Base-by-base conservation (phyloP, 2,113 vertebrate genomes). In the Balaeniceps rex region DNA sequence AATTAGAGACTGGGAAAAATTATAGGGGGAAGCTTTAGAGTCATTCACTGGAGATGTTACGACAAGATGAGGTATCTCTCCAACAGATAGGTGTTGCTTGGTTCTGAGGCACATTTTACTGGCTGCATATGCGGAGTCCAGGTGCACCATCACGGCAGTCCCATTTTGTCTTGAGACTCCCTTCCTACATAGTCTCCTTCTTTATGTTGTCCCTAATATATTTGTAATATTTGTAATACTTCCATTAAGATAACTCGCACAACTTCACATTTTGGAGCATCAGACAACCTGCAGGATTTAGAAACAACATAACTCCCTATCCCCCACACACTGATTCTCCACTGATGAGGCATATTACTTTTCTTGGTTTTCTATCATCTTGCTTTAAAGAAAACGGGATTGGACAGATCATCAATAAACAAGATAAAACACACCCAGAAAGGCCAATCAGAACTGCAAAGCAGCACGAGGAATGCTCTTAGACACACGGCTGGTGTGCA, bases 401-500 rank as follows among this genome's bases (percentile, higher is more conserved):
- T 14, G 28, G 54, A 28, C 26, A 72, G 17, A 38, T 66, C 2
- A 0, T 51, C 46, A 68, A 28, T 28, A 74, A 72, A 57, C 26
- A 72, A 66, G 60, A 17, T 6, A n/a, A 14, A 61, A 46, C 10
- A 40, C 11, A 63, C 11, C 8, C 11, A 5, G 14, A 57, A 57
- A 68, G 29, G 68, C 14, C 1, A 3, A 51, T 19, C 28, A 79
- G 78, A 74, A 78, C 42, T 31, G 54, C 40, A 72, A 44, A 72
- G 31, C 29, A 57, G 51, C 51, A 40, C 0, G 0, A 65, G 51
- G 44, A 65, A 47, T 0, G 1, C 51, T 66, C 23, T n/a, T 31
- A 72, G 52, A 26, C 14, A 2, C 18, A 15, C 0, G 1, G 31
- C 17, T 68, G 28, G 26, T 1, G 0, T 5, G 10, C 47, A n/a